Conservation (phyloP, 2,797 vertebrate species). For the Pangasius djambal region DNA sequence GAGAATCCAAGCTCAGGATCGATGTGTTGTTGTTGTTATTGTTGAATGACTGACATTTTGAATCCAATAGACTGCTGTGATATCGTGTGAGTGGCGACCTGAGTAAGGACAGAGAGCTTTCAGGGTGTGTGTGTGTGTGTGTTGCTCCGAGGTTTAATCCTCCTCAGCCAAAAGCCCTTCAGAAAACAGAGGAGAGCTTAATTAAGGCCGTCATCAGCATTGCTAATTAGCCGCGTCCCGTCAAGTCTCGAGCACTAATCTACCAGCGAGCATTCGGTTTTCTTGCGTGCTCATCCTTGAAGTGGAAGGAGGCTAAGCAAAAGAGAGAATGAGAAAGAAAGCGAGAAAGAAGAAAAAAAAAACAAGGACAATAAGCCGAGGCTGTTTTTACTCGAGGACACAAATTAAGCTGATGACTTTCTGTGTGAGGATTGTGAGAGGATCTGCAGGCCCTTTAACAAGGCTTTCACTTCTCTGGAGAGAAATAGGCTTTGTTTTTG, state of each 20-base stretch:
- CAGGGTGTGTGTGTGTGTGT: background rate
- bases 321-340: background rate
- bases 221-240: slow-evolving; percentile 70
- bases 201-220: slow-evolving; percentile 69
- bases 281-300: slow-evolving; percentile 52
- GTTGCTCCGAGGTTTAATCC: slow-evolving; percentile 39
- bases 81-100: background rate
- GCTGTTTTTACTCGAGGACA: slow-evolving; percentile 29
- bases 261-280: slow-evolving; percentile 48
- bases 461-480: slow-evolving; percentile 19
- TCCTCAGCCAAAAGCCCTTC: slow-evolving; percentile 47
- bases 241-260: slow-evolving; percentile 61
- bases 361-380: slow-evolving; percentile 1
- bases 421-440: background rate
- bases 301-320: slow-evolving; percentile 35
- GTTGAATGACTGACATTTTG: background rate
- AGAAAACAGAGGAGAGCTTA: slow-evolving; percentile 62
- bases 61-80: background rate
- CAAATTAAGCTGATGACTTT: slow-evolving; percentile 24
- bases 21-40: background rate
- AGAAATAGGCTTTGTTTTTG: slow-evolving; percentile 8
- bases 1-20: background rate
- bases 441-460: slow-evolving; percentile 15
- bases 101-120: background rate
- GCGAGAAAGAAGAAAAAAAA: background rate